A percentile compares a stretch with the other conserved stretches of the same genome.
Evolutionary conservation across 2,113 vertebrate species (phyloP).

Genomic region (Isichthys henryi): DNA sequence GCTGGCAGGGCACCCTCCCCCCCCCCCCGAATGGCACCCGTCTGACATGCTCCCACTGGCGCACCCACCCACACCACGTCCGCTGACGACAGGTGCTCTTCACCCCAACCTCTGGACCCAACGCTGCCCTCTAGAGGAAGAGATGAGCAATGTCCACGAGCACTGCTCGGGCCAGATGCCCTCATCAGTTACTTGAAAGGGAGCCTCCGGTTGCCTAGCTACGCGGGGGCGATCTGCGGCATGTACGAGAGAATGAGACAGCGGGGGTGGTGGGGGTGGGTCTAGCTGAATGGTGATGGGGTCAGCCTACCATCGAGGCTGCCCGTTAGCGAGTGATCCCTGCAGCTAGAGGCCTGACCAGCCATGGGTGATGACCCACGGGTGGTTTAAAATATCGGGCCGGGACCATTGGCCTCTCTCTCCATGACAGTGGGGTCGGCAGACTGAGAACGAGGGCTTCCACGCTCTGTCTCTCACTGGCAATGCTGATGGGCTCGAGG

Average conservation of each 20-base stretch:
- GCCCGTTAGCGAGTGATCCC: background rate
- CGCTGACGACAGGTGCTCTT: background rate
- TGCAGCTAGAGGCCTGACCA: background rate
- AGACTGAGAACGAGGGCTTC: background rate
- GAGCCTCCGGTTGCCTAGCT: constrained; percentile 11
- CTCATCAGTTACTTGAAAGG: constrained; percentile 1
- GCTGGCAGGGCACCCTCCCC: background rate
- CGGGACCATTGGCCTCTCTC: background rate
- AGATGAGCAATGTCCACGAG: background rate
- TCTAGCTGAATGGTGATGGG: background rate
- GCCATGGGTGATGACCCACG: background rate
- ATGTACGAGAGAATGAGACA: background rate
- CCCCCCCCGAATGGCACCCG: background rate
- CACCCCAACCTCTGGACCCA: background rate
- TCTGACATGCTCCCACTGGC: background rate
- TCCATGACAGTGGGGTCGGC: background rate
- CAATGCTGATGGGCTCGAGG: background rate
- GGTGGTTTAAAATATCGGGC: background rate
- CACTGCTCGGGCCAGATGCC: background rate
- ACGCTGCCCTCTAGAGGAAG: background rate
- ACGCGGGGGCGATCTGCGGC: background rate
- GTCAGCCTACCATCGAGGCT: background rate
- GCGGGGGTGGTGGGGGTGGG: background rate
- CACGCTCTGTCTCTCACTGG: background rate
- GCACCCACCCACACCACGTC: background rate